Percentiles rank a stretch among this genome's conserved stretches.
Evolutionary conservation across 2,113 vertebrate species (phyloP).

Genomic region (Myocastor coypus): DNA sequence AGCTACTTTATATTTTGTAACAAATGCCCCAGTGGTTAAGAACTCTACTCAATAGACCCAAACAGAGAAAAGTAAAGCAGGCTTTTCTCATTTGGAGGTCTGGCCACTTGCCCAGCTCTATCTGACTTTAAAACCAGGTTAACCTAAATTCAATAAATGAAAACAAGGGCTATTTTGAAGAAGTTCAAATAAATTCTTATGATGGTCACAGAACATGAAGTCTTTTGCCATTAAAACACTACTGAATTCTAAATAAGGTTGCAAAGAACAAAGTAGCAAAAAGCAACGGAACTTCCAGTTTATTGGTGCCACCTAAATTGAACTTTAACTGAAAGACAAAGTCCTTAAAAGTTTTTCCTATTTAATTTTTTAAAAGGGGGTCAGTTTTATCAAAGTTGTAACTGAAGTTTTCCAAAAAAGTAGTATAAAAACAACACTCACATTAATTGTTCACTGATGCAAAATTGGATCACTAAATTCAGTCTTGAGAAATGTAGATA

Average conservation of each 20-base stretch:
- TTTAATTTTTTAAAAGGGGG: background rate
- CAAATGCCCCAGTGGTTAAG: background rate
- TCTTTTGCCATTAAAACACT: constrained; percentile 78
- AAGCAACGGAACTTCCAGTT: constrained; percentile 81
- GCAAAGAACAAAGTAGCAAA: constrained; percentile 83
- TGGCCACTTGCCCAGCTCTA: constrained; percentile 62
- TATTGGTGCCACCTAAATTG: constrained; percentile 77
- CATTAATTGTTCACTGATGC: constrained; percentile 40
- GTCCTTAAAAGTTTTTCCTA: constrained; percentile 72
- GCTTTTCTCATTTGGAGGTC: constrained; percentile 60
- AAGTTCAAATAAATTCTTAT: constrained; percentile 72
- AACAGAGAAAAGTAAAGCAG: constrained; percentile 27
- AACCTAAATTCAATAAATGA: constrained; percentile 69
- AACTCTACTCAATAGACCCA: background rate
- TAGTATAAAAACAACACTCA: background rate
- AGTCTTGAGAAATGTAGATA: background rate
- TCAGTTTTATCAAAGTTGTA: constrained; percentile 65
- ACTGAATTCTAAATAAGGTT: constrained; percentile 69
- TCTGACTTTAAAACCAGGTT: constrained; percentile 66
- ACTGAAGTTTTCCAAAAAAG: background rate
- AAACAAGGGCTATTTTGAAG: constrained; percentile 59
- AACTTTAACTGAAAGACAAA: constrained; percentile 51
- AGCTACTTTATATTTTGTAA: constrained; percentile 29
- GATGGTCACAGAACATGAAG: constrained; percentile 77
- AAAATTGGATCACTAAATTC: background rate